Conservation (phyloP, 2,888 invertebrate genomes). For the Acholoe squamosa region DNA sequence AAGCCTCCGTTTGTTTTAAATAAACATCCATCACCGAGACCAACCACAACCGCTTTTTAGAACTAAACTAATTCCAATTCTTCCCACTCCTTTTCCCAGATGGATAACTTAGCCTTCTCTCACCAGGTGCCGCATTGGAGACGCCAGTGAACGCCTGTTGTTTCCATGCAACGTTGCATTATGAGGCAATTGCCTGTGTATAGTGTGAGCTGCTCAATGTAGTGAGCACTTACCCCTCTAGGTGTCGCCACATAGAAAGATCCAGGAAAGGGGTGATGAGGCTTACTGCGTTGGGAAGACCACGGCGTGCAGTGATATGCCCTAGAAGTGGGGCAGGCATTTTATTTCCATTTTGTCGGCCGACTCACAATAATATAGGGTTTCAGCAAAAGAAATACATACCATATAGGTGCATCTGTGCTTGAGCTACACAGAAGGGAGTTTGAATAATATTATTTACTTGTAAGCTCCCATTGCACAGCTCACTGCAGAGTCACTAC, state of each 20-base stretch:
- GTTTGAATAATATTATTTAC: too few relatives aligned
- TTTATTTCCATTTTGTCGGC: too few relatives aligned
- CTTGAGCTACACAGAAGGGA: too few relatives aligned
- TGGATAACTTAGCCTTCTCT: neutral
- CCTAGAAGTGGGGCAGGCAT: too few relatives aligned
- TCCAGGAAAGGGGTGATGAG: neutral
- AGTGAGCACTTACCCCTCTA: neutral
- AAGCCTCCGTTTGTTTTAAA: neutral
- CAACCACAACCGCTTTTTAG: neutral
- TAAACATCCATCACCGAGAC: conserved; percentile 12
- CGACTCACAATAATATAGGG: too few relatives aligned
- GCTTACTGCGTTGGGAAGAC: too few relatives aligned
- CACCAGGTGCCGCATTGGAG: neutral
- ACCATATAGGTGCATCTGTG: too few relatives aligned
- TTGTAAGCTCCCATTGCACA: too few relatives aligned
- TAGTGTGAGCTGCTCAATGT: neutral
- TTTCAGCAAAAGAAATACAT: too few relatives aligned
- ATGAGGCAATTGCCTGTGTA: neutral
- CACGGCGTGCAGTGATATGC: too few relatives aligned
- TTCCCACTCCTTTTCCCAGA: neutral
- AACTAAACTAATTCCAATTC: neutral
- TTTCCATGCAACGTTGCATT: neutral
- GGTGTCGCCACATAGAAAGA: neutral
- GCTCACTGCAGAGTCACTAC: too few relatives aligned
- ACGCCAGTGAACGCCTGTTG: neutral